These are phyloP conservation scores for Eucriotettix oculatus DNA, from an alignment of 2,888 invertebrate genomes.

Conservation along the genomic window DNA sequence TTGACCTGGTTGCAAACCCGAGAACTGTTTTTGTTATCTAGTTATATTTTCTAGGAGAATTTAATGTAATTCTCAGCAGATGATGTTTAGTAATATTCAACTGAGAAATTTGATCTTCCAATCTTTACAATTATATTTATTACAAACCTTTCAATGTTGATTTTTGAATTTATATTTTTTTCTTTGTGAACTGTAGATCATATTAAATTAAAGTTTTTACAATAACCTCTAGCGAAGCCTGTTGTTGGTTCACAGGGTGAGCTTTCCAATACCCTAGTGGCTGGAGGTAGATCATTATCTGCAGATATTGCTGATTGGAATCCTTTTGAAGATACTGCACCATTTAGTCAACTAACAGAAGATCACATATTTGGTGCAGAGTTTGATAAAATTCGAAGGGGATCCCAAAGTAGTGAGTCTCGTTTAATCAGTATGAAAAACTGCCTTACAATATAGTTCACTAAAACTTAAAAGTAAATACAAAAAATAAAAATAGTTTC, in stretches of 20 bases:
- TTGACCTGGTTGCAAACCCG: too few relatives aligned
- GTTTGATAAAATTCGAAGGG: constrained; percentile 62
- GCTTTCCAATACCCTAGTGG: constrained; percentile 23
- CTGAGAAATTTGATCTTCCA: too few relatives aligned
- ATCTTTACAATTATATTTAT: background rate
- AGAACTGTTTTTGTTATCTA: background rate
- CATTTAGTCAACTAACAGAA: constrained; percentile 57
- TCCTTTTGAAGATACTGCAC: constrained; percentile 58
- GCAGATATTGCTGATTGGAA: constrained; percentile 62
- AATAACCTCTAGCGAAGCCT: too few relatives aligned
- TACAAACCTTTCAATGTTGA: background rate
- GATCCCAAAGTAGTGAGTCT: constrained; percentile 58
- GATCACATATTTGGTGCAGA: constrained; percentile 71
- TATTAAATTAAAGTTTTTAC: too few relatives aligned
- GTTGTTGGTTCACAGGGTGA: constrained; percentile 21
- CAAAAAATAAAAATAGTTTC: too few relatives aligned
- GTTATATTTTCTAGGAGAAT: background rate
- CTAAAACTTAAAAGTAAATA: too few relatives aligned
- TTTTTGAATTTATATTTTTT: background rate
- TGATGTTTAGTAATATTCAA: too few relatives aligned
- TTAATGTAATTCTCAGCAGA: background rate
- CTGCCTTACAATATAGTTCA: too few relatives aligned
- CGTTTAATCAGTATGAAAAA: background rate
- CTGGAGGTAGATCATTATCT: constrained; percentile 26
- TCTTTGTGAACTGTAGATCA: background rate